Evolutionary conservation across 1,140 invertebrate genomes (phyloP).

Genomic region (silkworm (Bombyx mori)): ASM3026992v2 NC_085111.1:8641501-8642000

Average conservation of each 20-base stretch:
- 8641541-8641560: no score
- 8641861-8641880: slow-evolving; percentile 60
- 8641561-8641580: no score
- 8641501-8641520: slow-evolving; percentile 38
- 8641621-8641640: slow-evolving; percentile 22
- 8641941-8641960: slow-evolving; percentile 42
- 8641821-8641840: slow-evolving; percentile 65
- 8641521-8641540: slow-evolving; percentile 15
- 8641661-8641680: slow-evolving; percentile 32
- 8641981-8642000: slow-evolving; percentile 6
- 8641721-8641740: slow-evolving; percentile 60
- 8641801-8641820: slow-evolving; percentile 71
- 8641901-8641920: slow-evolving; percentile 64
- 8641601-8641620: slow-evolving; percentile 2
- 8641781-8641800: slow-evolving; percentile 66
- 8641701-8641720: slow-evolving; percentile 55
- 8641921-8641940: slow-evolving; percentile 66
- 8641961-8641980: slow-evolving; percentile 24
- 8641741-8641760: slow-evolving; percentile 52
- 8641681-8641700: slow-evolving; percentile 51
- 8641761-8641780: slow-evolving; percentile 50
- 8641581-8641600: no score
- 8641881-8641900: slow-evolving; percentile 69
- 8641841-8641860: slow-evolving; percentile 63
- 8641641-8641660: slow-evolving; percentile 18